phyloP scores from a whole-genome alignment of 2,113 vertebrate genomes.

The Cyanoderma ruficeps region DNA sequence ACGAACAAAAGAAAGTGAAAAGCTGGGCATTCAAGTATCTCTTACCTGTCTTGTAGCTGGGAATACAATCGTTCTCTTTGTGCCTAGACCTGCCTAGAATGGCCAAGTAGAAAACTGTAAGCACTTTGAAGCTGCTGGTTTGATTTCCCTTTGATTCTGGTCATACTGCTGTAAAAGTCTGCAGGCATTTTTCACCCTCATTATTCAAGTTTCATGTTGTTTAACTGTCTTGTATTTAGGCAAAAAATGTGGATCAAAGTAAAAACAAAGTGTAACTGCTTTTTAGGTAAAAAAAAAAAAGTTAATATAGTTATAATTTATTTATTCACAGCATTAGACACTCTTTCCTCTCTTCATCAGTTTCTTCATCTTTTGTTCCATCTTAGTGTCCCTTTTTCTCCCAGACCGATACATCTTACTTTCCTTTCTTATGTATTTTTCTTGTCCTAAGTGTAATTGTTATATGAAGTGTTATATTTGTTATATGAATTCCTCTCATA shows the following conservation, averaged over 20 bases:
- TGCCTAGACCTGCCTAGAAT: background rate
- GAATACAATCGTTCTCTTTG: background rate
- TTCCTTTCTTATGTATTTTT: background rate
- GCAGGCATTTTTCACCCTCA: background rate
- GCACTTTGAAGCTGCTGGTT: background rate
- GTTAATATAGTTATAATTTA: background rate
- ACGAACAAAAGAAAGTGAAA: background rate
- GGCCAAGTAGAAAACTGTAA: background rate
- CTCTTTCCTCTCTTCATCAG: background rate
- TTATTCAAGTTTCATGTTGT: background rate
- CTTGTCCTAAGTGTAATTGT: background rate
- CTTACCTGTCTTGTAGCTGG: background rate
- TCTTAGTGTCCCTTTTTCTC: background rate
- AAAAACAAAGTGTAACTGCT: background rate
- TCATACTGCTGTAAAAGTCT: background rate
- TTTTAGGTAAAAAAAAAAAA: background rate
- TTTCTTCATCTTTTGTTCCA: background rate
- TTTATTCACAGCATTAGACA: background rate
- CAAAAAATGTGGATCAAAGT: background rate
- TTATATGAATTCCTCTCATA: background rate
- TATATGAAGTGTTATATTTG: background rate
- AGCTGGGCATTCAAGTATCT: background rate
- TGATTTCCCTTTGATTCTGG: background rate
- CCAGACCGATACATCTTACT: background rate
- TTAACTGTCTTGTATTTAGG: background rate